These are phyloP conservation scores for Ormyrus labotus DNA, from an alignment of 2,888 invertebrate genomes.

Conservation along the genomic window DNA sequence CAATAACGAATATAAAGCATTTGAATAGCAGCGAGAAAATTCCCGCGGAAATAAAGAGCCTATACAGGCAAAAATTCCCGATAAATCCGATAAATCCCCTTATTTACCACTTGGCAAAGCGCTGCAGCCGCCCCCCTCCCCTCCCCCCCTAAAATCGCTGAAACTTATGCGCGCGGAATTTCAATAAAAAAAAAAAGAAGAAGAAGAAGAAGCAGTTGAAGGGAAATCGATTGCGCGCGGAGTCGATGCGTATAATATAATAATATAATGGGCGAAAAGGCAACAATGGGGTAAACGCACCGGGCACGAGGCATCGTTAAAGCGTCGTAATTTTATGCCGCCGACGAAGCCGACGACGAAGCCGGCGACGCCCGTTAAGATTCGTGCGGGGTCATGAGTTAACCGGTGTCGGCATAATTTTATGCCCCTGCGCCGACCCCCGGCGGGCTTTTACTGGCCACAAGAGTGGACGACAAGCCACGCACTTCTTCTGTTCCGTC, in stretches of 20 bases:
- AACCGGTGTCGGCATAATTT: constrained; percentile 61
- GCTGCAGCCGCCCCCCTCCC: neutral
- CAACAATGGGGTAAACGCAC: constrained; percentile 37
- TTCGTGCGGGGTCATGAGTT: constrained; percentile 52
- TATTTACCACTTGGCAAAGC: neutral
- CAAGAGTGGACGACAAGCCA: constrained; percentile 48
- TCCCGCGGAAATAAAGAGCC: no score
- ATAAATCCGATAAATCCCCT: no score
- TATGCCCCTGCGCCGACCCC: constrained; percentile 42
- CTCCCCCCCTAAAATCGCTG: neutral
- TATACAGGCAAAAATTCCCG: no score
- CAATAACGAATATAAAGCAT: neutral
- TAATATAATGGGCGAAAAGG: constrained; percentile 25
- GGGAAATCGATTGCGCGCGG: neutral
- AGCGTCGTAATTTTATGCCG: constrained; percentile 62
- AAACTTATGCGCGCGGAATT: neutral
- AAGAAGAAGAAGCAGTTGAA: no score
- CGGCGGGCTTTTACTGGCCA: constrained; percentile 47
- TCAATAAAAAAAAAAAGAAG: neutral
- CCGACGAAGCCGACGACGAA: neutral
- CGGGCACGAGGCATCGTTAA: constrained; percentile 57
- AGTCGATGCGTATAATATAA: constrained; percentile 36
- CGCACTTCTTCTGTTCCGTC: constrained; percentile 49
- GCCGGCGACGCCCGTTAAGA: constrained; percentile 43
- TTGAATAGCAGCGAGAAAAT: neutral